Evolutionary conservation across 2,113 vertebrate genomes (phyloP).

Genomic region (Callipepla squamata): DNA sequence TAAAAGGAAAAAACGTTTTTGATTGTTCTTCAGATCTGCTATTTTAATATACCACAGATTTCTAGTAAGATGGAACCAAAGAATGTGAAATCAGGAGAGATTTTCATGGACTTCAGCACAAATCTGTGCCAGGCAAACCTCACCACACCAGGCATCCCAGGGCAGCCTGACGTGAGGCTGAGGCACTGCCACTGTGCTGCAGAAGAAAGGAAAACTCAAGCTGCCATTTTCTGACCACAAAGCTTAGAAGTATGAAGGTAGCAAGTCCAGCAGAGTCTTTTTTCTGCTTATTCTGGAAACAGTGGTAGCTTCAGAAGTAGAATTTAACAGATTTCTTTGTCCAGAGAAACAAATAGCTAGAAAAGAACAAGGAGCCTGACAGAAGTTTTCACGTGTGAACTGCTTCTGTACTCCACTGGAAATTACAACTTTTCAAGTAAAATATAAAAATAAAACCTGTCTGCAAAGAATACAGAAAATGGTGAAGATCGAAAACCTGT

Average conservation of each 20-base stretch:
- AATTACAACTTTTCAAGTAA: not conserved
- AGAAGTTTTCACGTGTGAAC: not conserved
- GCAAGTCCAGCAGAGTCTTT: not conserved
- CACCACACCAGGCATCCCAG: not conserved
- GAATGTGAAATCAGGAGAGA: not conserved
- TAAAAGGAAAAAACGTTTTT: not conserved
- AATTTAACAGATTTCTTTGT: not conserved
- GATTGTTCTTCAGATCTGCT: not conserved
- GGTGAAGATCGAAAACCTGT: not conserved
- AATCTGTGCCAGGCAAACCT: not conserved
- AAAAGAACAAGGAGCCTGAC: not conserved
- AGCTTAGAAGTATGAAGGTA: not conserved
- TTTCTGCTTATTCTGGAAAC: not conserved
- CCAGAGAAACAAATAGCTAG: not conserved
- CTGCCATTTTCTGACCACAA: conserved; percentile 13
- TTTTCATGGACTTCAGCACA: not conserved
- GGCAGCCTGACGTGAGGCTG: rapidly evolving
- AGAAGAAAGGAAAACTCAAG: not conserved
- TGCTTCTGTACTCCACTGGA: not conserved
- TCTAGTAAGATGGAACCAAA: not conserved
- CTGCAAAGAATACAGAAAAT: not conserved
- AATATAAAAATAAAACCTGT: not conserved
- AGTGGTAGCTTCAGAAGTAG: not conserved
- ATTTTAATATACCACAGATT: not conserved
- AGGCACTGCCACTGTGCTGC: not conserved